Evolutionary conservation across 2,888 invertebrate genomes (phyloP).

Genomic region (Mantis religiosa): DNA sequence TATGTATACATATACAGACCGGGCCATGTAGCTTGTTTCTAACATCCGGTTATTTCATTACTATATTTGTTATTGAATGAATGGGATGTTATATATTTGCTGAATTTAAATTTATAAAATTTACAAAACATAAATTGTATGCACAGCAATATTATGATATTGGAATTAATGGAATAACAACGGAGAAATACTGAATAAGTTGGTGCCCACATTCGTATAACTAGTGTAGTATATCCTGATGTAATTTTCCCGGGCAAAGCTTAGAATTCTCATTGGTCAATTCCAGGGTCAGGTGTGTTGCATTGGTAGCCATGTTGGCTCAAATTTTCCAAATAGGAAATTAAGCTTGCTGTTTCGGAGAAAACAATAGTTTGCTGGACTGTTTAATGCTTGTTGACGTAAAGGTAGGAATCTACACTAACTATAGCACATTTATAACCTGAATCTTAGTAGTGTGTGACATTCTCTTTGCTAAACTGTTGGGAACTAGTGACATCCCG

Average conservation of each 20-base stretch:
- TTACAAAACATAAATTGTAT: neutral
- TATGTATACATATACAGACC: neutral
- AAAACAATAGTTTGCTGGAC: neutral
- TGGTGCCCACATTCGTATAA: neutral
- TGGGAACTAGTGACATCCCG: neutral
- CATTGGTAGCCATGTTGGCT: neutral
- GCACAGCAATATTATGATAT: neutral
- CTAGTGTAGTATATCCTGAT: conserved; percentile 1
- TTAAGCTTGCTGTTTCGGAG: neutral
- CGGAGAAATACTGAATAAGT: neutral
- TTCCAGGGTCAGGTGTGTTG: conserved; percentile 7
- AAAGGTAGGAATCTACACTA: neutral
- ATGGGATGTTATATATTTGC: neutral
- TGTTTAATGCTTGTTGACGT: neutral
- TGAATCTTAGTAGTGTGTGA: neutral
- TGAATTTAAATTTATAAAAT: neutral
- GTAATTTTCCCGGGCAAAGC: conserved; percentile 1
- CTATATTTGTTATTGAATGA: neutral
- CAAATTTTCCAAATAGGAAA: neutral
- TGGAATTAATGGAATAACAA: neutral
- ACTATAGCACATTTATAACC: neutral
- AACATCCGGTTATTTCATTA: neutral
- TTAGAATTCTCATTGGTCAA: neutral
- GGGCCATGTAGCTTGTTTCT: neutral
- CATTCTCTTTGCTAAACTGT: neutral